Evolutionary conservation across 2,888 invertebrate genomes (phyloP), one percentile per base, ranked within the genome.

Genomic region (Apamea monoglypha): DNA sequence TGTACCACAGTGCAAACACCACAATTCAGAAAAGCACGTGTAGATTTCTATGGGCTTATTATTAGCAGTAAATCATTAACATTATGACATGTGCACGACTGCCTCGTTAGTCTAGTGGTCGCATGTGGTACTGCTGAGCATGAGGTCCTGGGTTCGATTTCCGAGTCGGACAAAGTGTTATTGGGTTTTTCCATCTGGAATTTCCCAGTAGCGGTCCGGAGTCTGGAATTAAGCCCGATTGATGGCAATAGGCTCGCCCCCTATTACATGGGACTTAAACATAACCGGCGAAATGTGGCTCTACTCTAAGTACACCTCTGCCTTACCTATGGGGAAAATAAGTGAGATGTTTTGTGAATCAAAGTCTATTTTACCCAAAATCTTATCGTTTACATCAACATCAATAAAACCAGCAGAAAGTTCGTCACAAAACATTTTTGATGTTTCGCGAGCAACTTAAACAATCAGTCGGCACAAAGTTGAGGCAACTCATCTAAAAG

Each of bases 401-500:
- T 70, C 66, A 80, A 73, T 59, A 67, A 73, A 75, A 69, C 59
- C 71, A 71, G 72, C 56, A n/a, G 68, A 71, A 75, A 88, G 47
- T 76, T 61, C 14, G 50, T 47, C 56, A 77, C 75, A 70, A 81
- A 85, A 80, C 72, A 88, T 80, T 83, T 84, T 83, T 82, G 85
- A 74, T 81, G 77, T 79, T 74, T 75, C 73, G 64, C 78, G 69
- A 74, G 79, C 70, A 91, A 91, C 87, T 90, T 89, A 80, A 80
- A 89, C 91, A 90, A 92, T 93, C 91, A 91, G 82, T 85, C 80
- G 72, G 74, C 67, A 64, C 70, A 75, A 87, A 85, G 84, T 90
- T 87, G 69, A 29, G 63, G 56, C 78, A 90, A 90, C 89, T 91
- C 91, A 90, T 92, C 88, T 84, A 75, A 80, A 87, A 90, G 88